Conservation (phyloP, 1,140 invertebrate genomes). For the Aricia agestis region DNA sequence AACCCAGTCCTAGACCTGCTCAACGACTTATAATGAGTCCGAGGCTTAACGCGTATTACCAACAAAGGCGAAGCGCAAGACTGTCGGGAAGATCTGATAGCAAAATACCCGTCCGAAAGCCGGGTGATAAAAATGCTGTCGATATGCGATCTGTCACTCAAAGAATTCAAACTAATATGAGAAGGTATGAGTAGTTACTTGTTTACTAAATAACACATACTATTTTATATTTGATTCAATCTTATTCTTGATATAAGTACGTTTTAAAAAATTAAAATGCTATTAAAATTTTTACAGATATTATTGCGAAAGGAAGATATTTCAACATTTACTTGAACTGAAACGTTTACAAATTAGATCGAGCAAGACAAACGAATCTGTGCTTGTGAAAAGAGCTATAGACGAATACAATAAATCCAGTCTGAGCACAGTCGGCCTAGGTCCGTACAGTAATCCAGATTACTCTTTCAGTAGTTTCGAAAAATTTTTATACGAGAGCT, state of each 20-base stretch:
- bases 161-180: conserved; percentile 81
- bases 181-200: conserved; percentile 71
- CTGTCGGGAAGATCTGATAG: conserved; percentile 68
- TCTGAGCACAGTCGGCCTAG: conserved; percentile 80
- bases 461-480: conserved; percentile 92
- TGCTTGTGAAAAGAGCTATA: conserved; percentile 89
- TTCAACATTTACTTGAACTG: conserved; percentile 94
- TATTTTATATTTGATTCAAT: too few relatives aligned
- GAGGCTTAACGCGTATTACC: conserved; percentile 69
- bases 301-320: conserved; percentile 93
- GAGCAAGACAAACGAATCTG: conserved; percentile 90
- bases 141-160: conserved; percentile 82
- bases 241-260: too few relatives aligned
- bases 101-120: conserved; percentile 78
- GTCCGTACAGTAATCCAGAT: conserved; percentile 83
- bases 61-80: conserved; percentile 67
- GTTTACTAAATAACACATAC: neutral
- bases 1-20: conserved; percentile 78
- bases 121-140: conserved; percentile 81
- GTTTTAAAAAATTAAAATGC: too few relatives aligned
- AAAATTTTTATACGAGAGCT: conserved; percentile 92
- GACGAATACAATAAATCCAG: conserved; percentile 89
- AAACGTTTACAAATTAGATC: conserved; percentile 95
- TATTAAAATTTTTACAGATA: conserved; percentile 78
- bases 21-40: conserved; percentile 70